Percentiles rank a stretch among this genome's conserved stretches.
These are phyloP conservation scores for Metalampra italica DNA, from an alignment of 2,888 invertebrate genomes.

Conservation along the genomic window DNA sequence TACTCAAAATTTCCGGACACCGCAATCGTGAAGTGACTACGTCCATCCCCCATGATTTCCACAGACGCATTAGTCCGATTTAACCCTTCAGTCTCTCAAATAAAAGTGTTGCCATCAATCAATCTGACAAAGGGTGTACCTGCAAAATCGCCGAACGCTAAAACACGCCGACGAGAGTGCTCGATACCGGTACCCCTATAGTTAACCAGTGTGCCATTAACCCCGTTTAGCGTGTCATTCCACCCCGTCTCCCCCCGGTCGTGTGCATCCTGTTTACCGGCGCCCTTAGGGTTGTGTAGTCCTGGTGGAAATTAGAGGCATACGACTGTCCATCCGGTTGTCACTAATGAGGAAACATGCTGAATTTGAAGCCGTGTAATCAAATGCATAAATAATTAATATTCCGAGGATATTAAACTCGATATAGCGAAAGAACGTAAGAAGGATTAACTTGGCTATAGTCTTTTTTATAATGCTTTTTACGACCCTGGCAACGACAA, in stretches of 20 bases:
- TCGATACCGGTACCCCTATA: conserved; percentile 5
- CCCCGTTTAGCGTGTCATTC: conserved; percentile 41
- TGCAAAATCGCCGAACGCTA: neutral
- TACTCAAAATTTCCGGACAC: too few relatives aligned
- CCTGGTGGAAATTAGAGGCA: conserved; percentile 3
- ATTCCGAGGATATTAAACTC: too few relatives aligned
- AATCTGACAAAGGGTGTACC: neutral
- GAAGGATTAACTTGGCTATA: too few relatives aligned
- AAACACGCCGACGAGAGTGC: conserved; percentile 1
- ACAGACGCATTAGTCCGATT: neutral
- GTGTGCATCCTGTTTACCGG: conserved; percentile 18
- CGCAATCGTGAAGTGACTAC: too few relatives aligned
- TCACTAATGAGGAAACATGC: neutral
- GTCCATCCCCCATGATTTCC: too few relatives aligned
- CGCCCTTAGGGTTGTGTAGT: conserved; percentile 12
- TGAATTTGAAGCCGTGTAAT: too few relatives aligned
- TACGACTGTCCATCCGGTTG: neutral
- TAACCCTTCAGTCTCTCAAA: neutral
- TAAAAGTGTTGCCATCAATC: neutral
- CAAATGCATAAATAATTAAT: too few relatives aligned
- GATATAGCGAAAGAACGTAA: too few relatives aligned
- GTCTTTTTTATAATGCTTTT: too few relatives aligned
- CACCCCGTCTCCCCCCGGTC: conserved; percentile 22
- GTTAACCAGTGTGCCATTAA: conserved; percentile 40
- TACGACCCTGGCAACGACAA: too few relatives aligned